Percentiles rank a stretch among this genome's conserved stretches.
Conservation (phyloP, 2,888 invertebrate genomes). For the Eumerus sabulonum region DNA sequence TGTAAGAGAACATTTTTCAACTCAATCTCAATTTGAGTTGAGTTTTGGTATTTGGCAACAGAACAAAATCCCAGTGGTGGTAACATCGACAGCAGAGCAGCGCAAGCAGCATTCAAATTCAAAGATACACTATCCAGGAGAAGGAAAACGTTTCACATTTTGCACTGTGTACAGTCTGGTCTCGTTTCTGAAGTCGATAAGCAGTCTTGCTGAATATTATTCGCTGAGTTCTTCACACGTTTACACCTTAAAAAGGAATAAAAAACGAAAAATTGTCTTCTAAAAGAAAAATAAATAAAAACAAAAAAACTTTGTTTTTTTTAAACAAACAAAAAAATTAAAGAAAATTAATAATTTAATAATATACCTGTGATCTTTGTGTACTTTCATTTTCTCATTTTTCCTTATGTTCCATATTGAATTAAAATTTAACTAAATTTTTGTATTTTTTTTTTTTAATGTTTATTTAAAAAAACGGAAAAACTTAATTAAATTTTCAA, state of each 20-base stretch:
- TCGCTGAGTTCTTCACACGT: conserved; percentile 53
- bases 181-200: conserved; percentile 68
- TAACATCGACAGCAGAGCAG: neutral
- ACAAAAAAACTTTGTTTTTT: conserved; percentile 38
- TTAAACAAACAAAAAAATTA: no score
- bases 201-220: conserved; percentile 62
- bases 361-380: conserved; percentile 67
- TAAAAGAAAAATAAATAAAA: conserved; percentile 11
- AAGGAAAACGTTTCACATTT: conserved; percentile 65
- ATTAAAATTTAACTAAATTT: conserved; percentile 41
- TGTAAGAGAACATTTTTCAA: conserved; percentile 9
- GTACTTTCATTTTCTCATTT: conserved; percentile 59
- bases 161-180: conserved; percentile 67
- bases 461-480: conserved; percentile 11
- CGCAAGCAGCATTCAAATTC: neutral
- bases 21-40: conserved; percentile 54
- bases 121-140: conserved; percentile 39
- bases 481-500: conserved; percentile 15
- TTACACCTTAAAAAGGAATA: conserved; percentile 44
- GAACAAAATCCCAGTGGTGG: neutral
- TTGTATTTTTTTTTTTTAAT: conserved; percentile 29
- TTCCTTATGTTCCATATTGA: conserved; percentile 36
- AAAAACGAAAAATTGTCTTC: conserved; percentile 18
- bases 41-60: conserved; percentile 1
- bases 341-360: conserved; percentile 31